Evolutionary conservation across 2,113 vertebrate species (phyloP).

Genomic region (Narcine bancroftii): DNA sequence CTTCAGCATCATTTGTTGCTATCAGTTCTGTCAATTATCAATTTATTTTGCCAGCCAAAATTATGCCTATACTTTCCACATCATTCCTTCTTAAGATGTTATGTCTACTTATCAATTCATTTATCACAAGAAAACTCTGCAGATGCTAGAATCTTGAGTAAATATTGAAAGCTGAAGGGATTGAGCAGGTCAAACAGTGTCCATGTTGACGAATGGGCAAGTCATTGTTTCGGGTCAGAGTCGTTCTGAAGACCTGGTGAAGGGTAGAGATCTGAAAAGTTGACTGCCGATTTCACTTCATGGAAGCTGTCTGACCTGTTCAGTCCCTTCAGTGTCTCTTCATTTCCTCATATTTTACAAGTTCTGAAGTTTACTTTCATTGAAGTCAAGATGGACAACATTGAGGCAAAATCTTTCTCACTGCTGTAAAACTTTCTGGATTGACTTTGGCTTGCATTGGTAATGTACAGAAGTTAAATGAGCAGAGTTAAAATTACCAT

Average conservation of each 20-base stretch:
- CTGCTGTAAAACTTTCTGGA: background rate
- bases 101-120: background rate
- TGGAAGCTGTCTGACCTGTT: too few relatives aligned
- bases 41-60: background rate
- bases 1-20: slow-evolving; percentile 6
- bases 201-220: too few relatives aligned
- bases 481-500: slow-evolving; percentile 3
- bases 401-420: background rate
- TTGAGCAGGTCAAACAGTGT: too few relatives aligned
- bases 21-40: background rate
- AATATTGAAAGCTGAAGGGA: too few relatives aligned
- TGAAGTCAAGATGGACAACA: background rate
- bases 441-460: background rate
- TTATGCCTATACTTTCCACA: slow-evolving; percentile 7
- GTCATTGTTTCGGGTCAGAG: too few relatives aligned
- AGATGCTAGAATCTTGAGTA: too few relatives aligned
- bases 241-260: too few relatives aligned
- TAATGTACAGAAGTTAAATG: background rate
- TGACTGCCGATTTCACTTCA: too few relatives aligned
- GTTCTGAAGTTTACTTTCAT: background rate
- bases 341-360: background rate
- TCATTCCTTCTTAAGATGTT: background rate
- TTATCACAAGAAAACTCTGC: too few relatives aligned
- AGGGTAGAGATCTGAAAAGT: too few relatives aligned
- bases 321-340: too few relatives aligned